Conservation (phyloP, 2,113 vertebrate species). For the Melozone crissalis region DNA sequence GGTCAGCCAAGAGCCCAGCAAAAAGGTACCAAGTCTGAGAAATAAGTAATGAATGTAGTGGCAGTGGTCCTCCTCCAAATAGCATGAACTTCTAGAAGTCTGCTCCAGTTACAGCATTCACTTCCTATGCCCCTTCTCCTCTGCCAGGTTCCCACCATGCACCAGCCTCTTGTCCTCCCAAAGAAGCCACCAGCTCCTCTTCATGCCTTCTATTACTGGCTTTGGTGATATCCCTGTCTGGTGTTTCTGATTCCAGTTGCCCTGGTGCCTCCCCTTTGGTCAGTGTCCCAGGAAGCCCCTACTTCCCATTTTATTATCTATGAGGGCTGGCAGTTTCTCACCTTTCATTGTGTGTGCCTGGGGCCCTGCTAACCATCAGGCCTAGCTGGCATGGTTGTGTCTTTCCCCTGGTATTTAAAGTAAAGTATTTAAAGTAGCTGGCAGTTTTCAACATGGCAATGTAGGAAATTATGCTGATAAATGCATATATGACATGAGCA, state of each 20-base stretch:
- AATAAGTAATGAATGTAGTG: neutral
- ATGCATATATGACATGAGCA: neutral
- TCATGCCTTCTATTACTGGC: neutral
- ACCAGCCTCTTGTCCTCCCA: neutral
- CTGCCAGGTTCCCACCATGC: neutral
- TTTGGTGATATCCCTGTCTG: neutral
- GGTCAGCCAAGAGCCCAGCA: neutral
- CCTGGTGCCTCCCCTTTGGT: neutral
- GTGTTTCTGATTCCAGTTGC: neutral
- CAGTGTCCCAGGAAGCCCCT: fast-evolving
- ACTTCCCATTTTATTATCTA: neutral
- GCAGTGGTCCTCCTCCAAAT: neutral
- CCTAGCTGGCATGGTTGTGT: neutral
- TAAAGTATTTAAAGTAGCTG: neutral
- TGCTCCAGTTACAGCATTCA: neutral
- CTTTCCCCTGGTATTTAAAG: neutral
- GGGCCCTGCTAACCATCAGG: neutral
- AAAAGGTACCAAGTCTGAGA: neutral
- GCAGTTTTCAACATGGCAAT: neutral
- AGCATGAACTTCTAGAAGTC: neutral
- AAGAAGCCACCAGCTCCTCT: neutral
- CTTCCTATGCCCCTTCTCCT: neutral
- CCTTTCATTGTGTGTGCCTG: neutral
- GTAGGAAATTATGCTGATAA: neutral
- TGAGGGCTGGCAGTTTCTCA: neutral